Evolutionary conservation across 1,140 invertebrate genomes (phyloP), one percentile per base, ranked within the genome.

Genomic region (Drosophila elegans): DNA sequence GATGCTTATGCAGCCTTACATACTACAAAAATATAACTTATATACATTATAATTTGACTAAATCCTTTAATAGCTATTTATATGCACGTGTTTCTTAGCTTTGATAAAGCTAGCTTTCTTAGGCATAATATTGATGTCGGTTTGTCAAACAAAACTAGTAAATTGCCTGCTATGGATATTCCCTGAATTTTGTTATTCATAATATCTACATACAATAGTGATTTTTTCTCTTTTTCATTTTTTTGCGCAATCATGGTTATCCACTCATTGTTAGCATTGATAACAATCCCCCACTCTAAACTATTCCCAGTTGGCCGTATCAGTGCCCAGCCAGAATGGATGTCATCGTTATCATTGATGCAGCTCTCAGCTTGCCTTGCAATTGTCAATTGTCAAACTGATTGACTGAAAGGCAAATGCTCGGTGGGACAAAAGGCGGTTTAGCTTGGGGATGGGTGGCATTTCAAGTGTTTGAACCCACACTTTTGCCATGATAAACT

Each of bases 311-410:
- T 21, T 72, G 64, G 52, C 16, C 52, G 52, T 61, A 45, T 72
- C 69, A 21, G 13, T 39, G 39, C 10, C 16, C 46, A 32, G 61
- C 42, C 61, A 46, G 62, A 69, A 60, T 71, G 57, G 64, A 76
- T 72, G 78, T 21, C 67, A 68, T 86, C 57, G 69, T 78, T 75
- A 82, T 85, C 78, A 52, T 54, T 53, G 51, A 54, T 34, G 49
- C 69, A 54, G 54, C 48, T 53, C 44, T 53, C 41, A 66, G 38
- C 72, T 67, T 57, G 55, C 74, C 46, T 49, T 80, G 63, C 46
- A 63, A 73, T 74, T 86, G 83, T 79, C 82, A 79, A 66, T 88
- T 79, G 78, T 86, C 83, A 83, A 76, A 49, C 81, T 81, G 82
- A 86, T 86, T 86, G 82, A 86, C 74, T 72, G 74, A 78, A 81